Evolutionary conservation across 2,113 vertebrate genomes (phyloP).

Genomic region (Etheostoma spectabile): DNA sequence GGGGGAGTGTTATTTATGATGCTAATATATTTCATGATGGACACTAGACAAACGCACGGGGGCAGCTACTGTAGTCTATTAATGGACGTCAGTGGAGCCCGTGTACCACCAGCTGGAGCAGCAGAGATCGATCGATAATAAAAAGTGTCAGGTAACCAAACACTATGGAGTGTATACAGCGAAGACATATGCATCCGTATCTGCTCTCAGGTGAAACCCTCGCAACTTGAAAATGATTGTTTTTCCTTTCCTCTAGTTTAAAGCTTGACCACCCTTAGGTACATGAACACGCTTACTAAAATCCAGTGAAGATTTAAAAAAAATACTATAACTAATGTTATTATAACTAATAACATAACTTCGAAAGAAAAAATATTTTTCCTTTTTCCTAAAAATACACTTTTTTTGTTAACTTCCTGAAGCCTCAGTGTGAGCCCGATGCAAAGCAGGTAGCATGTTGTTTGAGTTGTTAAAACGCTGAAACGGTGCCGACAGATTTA

Average conservation of each 20-base stretch:
- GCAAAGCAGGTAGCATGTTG: not conserved
- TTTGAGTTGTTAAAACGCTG: not conserved
- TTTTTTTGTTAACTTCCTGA: not conserved
- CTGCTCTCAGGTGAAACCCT: not conserved
- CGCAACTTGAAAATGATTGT: not conserved
- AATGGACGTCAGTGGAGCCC: not conserved
- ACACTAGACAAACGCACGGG: not conserved
- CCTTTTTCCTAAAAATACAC: not conserved
- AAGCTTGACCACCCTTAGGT: not conserved
- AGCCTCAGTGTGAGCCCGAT: not conserved
- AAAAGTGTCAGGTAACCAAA: constrained; percentile 6
- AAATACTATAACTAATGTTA: too few species aligned
- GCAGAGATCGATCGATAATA: constrained; percentile 10
- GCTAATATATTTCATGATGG: constrained; percentile 25
- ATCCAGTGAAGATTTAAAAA: not conserved
- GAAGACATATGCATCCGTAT: not conserved
- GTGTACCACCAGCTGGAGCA: constrained; percentile 13
- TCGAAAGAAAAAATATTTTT: not conserved
- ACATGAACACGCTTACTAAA: not conserved
- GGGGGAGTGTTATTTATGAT: constrained; percentile 12
- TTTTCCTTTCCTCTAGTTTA: not conserved
- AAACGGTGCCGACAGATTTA: not conserved
- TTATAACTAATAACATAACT: too few species aligned
- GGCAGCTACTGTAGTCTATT: constrained; percentile 1
- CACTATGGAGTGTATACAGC: not conserved